Base-by-base conservation (phyloP, 2,888 invertebrate genomes). In the Eristalinus aeneus region DNA sequence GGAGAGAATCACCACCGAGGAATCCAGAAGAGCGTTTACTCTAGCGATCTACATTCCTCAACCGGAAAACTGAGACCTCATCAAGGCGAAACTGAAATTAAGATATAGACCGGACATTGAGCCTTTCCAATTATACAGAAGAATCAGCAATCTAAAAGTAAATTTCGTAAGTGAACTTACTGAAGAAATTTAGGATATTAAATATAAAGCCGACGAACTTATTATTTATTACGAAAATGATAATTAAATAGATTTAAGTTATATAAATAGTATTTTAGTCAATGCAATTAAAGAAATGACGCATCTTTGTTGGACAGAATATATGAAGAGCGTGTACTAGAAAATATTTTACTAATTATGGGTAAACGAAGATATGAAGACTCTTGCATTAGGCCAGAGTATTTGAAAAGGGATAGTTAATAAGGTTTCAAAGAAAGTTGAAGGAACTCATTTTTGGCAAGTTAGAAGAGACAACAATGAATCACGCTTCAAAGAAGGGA, bases 131-230 rank as follows among this genome's bases (percentile, higher is more conserved):
- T 65, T 76, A 6, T 76, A 80, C 39, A 56, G 56, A 20, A 71
- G 36, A 20, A 54, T 64, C 3, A 10, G 1, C 12, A 60, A 54
- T 16, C 12, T 76, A 27, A 69, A 27, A 53, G 74, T 64, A 11
- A 81, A 71, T 65, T 39, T 22, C 34, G 74, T 78, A 68, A 74
- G 78, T 68, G 84, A 84, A 64, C 34, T 84, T 27, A 63, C 69
- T 9, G 20, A 39, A 5, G 64, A 77, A 34, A 8, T 75, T 6
- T 75, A 84, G 61, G 64, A 78, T 4, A 68, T 79, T n/a, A 79
- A 84, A 60, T 75, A 75, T 60, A 75, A 79, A 27, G 61, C 67
- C 10, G 80, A 85, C 27, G 72, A 76, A 27, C n/a, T 85, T 3
- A 65, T 22, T 9, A 22, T 86, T 1, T 82, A 87, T 34, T 68